Percentiles rank a stretch among this genome's conserved stretches.
Conservation (phyloP, 2,113 vertebrate genomes). For the Cyanoliseus patagonus region DNA sequence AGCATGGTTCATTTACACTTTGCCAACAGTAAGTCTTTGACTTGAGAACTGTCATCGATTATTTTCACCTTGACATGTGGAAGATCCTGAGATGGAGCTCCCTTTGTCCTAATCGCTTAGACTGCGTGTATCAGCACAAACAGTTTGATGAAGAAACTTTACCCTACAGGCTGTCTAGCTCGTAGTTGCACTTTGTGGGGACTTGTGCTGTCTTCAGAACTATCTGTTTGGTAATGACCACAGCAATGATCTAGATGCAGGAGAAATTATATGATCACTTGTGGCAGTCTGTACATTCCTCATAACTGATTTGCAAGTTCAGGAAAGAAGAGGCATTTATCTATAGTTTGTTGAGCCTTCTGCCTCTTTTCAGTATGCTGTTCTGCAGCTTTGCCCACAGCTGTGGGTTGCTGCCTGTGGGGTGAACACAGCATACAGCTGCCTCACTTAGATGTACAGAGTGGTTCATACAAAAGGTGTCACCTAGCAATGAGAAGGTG, state of each 20-base stretch:
- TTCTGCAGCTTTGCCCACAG: background rate
- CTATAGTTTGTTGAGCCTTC: background rate
- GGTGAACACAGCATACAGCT: background rate
- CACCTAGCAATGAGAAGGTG: background rate
- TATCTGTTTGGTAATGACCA: background rate
- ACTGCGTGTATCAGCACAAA: conserved; percentile 2
- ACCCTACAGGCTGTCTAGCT: background rate
- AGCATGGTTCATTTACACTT: conserved; percentile 48
- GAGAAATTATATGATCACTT: background rate
- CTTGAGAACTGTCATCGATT: conserved; percentile 38
- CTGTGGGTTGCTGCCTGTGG: background rate
- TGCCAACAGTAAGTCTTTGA: conserved; percentile 39
- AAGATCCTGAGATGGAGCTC: conserved; percentile 22
- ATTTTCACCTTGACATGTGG: conserved; percentile 25
- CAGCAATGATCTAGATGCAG: background rate
- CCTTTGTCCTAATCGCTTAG: conserved; percentile 21
- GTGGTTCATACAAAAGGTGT: background rate
- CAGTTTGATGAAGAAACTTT: conserved; percentile 13
- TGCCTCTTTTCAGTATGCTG: background rate
- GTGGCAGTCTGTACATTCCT: background rate
- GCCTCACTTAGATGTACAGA: background rate
- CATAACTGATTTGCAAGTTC: background rate
- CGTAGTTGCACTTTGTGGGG: background rate
- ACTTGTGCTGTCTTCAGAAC: background rate
- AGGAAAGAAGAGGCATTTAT: background rate